Conservation (phyloP, 2,113 vertebrate genomes). For the Upupa epops region DNA sequence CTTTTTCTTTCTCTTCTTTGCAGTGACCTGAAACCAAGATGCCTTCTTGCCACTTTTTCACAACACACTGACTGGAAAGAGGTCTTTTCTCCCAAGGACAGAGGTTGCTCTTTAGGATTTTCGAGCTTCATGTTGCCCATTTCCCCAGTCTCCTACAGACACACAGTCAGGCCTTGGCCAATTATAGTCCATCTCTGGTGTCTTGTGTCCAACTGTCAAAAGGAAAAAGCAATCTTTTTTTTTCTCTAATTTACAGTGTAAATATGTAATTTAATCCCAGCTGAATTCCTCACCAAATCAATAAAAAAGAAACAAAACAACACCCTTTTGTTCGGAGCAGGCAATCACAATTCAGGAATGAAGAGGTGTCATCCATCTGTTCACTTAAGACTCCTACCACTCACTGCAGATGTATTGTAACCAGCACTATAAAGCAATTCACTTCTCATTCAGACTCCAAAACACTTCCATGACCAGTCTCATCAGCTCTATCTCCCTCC, state of each 20-base stretch:
- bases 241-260: neutral
- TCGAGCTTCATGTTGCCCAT: neutral
- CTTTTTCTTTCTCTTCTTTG: slow-evolving; percentile 16
- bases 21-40: neutral
- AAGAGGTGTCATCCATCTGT: neutral
- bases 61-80: neutral
- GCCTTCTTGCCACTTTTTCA: neutral
- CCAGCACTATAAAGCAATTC: neutral
- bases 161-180: neutral
- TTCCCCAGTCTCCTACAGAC: neutral
- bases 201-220: neutral
- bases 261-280: neutral
- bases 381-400: neutral
- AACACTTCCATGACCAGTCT: neutral
- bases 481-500: neutral
- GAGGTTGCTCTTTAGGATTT: neutral
- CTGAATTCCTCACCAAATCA: neutral
- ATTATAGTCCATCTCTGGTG: neutral
- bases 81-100: neutral
- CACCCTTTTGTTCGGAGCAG: neutral
- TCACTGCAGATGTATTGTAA: neutral
- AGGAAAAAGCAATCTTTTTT: neutral
- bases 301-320: neutral
- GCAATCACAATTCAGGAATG: neutral
- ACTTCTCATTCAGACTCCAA: neutral